Percentiles rank a stretch among this genome's conserved stretches.
Conservation (phyloP, 2,113 vertebrate species). For the Struthidea cinerea region DNA sequence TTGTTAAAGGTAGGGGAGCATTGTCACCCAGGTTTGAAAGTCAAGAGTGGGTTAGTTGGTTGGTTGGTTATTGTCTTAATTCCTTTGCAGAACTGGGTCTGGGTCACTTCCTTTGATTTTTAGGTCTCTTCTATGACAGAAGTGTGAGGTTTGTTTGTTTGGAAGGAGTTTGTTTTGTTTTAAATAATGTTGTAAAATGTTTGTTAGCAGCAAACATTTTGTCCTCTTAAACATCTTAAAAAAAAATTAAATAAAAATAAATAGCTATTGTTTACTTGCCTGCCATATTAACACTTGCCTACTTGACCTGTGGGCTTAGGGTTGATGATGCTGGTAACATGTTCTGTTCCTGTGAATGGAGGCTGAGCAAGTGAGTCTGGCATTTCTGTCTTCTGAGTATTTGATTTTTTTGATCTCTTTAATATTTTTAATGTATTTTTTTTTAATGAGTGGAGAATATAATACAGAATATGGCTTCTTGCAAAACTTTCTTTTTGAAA, state of each 20-base stretch:
- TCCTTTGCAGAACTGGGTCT: background rate
- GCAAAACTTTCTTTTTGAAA: background rate
- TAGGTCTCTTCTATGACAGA: background rate
- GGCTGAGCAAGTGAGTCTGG: background rate
- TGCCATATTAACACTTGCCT: background rate
- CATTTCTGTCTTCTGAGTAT: background rate
- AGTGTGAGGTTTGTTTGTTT: background rate
- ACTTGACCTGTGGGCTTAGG: background rate
- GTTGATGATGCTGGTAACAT: background rate
- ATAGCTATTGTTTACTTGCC: background rate
- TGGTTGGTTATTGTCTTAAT: background rate
- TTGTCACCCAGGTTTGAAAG: background rate
- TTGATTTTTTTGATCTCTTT: background rate
- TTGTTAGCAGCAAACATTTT: background rate
- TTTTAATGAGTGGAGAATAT: background rate
- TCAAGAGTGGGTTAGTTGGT: background rate
- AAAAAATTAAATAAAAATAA: too few species aligned
- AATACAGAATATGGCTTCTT: background rate
- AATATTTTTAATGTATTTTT: background rate
- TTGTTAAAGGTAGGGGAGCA: background rate
- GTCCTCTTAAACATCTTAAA: background rate
- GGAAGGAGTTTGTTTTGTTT: background rate
- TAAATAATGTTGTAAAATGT: background rate
- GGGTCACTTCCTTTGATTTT: background rate
- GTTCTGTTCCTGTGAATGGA: background rate